A percentile compares a stretch with the other conserved stretches of the same genome.
Conservation (phyloP, 2,797 vertebrate genomes). For the Onychomys torridus region DNA sequence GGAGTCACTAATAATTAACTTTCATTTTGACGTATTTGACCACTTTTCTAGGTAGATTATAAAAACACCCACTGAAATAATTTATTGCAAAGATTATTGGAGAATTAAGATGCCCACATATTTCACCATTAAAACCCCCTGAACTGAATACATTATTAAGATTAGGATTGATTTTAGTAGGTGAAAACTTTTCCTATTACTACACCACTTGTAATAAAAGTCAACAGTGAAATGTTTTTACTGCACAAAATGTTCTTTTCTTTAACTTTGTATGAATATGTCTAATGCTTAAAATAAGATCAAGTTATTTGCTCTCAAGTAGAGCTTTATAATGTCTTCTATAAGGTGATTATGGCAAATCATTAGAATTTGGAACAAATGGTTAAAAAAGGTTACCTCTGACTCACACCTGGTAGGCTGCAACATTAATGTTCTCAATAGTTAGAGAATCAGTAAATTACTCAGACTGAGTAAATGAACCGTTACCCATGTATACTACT, state of each 20-base stretch:
- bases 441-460: conserved; percentile 44
- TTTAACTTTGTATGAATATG: conserved; percentile 35
- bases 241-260: conserved; percentile 40
- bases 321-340: conserved; percentile 35
- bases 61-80: neutral
- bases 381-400: conserved; percentile 59
- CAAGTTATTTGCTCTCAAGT: conserved; percentile 38
- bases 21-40: conserved; percentile 47
- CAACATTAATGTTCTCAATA: conserved; percentile 53
- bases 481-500: neutral
- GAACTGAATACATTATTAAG: neutral
- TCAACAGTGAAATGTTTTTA: conserved; percentile 62
- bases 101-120: conserved; percentile 57
- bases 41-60: conserved; percentile 43
- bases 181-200: conserved; percentile 53
- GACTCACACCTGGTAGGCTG: conserved; percentile 28
- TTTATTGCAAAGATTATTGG: neutral
- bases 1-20: neutral
- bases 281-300: conserved; percentile 57
- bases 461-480: conserved; percentile 51
- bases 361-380: conserved; percentile 10
- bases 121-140: neutral
- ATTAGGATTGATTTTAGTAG: conserved; percentile 51
- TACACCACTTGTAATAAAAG: conserved; percentile 30
- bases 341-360: conserved; percentile 37